Evolutionary conservation across 2,888 invertebrate genomes (phyloP).

Genomic region (Metalampra italica): DNA sequence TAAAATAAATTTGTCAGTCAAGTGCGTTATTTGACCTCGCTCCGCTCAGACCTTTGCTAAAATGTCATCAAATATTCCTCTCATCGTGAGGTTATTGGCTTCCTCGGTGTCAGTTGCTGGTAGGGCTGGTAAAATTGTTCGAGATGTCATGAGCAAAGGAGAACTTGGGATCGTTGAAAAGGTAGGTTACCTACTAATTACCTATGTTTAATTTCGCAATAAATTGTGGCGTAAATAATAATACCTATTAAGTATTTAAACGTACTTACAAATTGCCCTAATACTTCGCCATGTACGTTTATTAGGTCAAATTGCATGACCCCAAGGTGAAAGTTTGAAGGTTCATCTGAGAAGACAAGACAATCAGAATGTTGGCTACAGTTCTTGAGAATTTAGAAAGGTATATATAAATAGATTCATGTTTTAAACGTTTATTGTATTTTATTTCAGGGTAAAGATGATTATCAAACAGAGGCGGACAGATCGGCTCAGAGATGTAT

Average conservation of each 20-base stretch:
- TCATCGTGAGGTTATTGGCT: slow-evolving; percentile 85
- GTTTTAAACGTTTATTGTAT: too few relatives aligned
- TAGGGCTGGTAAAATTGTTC: slow-evolving; percentile 92
- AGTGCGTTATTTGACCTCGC: not conserved
- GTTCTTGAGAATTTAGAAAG: too few relatives aligned
- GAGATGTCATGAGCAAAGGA: slow-evolving; percentile 93
- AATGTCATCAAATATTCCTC: slow-evolving; percentile 81
- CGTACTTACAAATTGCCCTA: too few relatives aligned
- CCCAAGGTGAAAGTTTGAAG: slow-evolving; percentile 5
- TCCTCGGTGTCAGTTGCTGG: slow-evolving; percentile 88
- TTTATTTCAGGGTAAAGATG: slow-evolving; percentile 86
- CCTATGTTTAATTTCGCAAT: not conserved
- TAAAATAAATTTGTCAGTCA: not conserved
- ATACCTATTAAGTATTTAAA: too few relatives aligned
- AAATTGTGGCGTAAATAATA: too few relatives aligned
- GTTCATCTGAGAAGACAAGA: not conserved
- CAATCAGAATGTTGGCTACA: too few relatives aligned
- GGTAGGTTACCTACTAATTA: slow-evolving; percentile 71
- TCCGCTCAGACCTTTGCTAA: too few relatives aligned
- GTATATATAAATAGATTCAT: too few relatives aligned
- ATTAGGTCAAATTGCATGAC: not conserved
- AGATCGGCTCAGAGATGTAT: slow-evolving; percentile 96
- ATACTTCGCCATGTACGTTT: not conserved
- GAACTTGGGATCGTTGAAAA: slow-evolving; percentile 95
- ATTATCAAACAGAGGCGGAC: slow-evolving; percentile 99